Evolutionary conservation across 2,888 invertebrate species (phyloP).

Genomic region (Leucoptera coffeella): DNA sequence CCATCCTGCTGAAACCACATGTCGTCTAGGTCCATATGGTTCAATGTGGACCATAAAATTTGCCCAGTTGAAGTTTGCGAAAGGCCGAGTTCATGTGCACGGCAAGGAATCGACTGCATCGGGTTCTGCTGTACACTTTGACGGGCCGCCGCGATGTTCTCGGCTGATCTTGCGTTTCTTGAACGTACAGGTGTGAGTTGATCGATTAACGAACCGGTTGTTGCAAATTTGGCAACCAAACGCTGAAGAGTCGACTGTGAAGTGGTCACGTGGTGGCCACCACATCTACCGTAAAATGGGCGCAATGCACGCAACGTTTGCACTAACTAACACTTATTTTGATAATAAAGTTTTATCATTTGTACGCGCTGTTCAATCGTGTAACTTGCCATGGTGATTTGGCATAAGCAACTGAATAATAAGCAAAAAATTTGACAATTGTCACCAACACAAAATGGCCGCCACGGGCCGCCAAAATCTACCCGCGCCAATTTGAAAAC

Average conservation of each 20-base stretch:
- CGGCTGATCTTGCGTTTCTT: conserved; percentile 1
- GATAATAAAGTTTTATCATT: conserved; percentile 7
- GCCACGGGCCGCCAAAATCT: conserved; percentile 1
- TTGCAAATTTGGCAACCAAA: conserved; percentile 1
- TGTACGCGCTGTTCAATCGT: conserved; percentile 2
- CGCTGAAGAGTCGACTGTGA: conserved; percentile 2
- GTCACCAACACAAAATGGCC: conserved; percentile 1
- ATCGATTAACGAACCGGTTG: conserved; percentile 1
- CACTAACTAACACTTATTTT: conserved; percentile 6
- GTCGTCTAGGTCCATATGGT: too few relatives aligned
- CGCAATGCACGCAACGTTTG: conserved; percentile 6
- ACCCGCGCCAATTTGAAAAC: conserved; percentile 1
- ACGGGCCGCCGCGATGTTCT: not conserved
- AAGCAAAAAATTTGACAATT: conserved; percentile 1
- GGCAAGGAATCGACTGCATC: conserved; percentile 1
- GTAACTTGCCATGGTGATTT: conserved; percentile 3
- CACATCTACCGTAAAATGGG: conserved; percentile 5
- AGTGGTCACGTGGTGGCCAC: too few relatives aligned
- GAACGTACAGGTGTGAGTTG: not conserved
- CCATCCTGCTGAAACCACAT: too few relatives aligned
- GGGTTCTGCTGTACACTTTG: conserved; percentile 1
- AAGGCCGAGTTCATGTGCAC: not conserved
- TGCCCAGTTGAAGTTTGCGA: not conserved
- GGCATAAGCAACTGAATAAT: not conserved
- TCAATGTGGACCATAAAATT: too few relatives aligned